Percentiles rank a stretch among this genome's conserved stretches.
Conservation (phyloP, 64 coral and sea anemone genomes). For the Trachythela sp. region DNA sequence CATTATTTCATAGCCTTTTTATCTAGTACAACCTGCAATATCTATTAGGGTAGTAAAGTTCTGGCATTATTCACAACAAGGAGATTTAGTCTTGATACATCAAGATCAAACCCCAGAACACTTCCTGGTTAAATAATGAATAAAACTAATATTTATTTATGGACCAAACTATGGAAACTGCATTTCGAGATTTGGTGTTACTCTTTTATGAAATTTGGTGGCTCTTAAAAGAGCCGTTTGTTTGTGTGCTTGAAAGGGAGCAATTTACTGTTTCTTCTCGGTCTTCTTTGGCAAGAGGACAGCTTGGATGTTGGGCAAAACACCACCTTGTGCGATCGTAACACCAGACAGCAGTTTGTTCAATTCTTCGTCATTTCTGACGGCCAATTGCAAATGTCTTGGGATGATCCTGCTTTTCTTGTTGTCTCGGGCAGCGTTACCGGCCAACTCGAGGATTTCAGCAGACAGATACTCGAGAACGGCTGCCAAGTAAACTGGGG, state of each 20-base stretch:
- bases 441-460: slow-evolving; percentile 9
- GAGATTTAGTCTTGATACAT: too few relatives aligned
- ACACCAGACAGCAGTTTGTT: slow-evolving; percentile 5
- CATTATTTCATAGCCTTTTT: too few relatives aligned
- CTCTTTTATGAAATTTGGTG: background rate
- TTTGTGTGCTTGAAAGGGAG: background rate
- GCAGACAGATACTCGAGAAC: slow-evolving; percentile 15
- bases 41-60: too few relatives aligned
- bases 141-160: too few relatives aligned
- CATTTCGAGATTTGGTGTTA: background rate
- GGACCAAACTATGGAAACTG: too few relatives aligned
- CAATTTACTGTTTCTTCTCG: slow-evolving; percentile 7
- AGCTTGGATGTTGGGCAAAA: slow-evolving; percentile 7
- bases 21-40: too few relatives aligned
- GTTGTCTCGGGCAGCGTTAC: slow-evolving; percentile 14
- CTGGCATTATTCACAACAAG: too few relatives aligned
- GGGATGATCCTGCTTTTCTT: slow-evolving; percentile 15
- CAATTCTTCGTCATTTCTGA: slow-evolving; percentile 20
- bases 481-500: slow-evolving; percentile 4
- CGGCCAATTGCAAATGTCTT: background rate
- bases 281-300: slow-evolving; percentile 26
- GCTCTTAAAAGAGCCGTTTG: slow-evolving; percentile 31
- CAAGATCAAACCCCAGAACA: too few relatives aligned
- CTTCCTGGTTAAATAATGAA: too few relatives aligned
- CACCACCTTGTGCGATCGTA: slow-evolving; percentile 11